These are phyloP conservation scores for Marronus borbonicus DNA, from an alignment of 2,888 invertebrate species.

Conservation along the genomic window DNA sequence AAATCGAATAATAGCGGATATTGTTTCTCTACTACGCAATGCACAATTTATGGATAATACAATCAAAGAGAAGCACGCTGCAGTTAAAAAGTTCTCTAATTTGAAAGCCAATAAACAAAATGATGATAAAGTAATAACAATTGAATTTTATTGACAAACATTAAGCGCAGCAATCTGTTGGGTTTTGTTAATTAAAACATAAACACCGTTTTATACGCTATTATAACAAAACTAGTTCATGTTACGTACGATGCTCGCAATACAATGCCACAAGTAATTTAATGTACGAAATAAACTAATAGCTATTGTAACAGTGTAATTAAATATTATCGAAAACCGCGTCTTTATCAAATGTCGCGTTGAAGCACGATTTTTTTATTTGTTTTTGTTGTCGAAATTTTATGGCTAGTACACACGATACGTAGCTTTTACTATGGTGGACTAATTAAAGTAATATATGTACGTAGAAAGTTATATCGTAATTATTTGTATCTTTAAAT, in stretches of 20 bases:
- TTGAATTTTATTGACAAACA: slow-evolving; percentile 52
- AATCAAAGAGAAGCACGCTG: slow-evolving; percentile 3
- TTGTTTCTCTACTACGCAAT: not conserved
- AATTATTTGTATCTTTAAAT: slow-evolving; percentile 1
- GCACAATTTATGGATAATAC: not conserved
- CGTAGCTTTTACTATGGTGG: not conserved
- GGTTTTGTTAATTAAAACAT: slow-evolving; percentile 51
- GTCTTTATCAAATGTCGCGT: slow-evolving; percentile 19
- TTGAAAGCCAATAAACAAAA: slow-evolving; percentile 47
- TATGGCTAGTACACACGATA: not conserved
- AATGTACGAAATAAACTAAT: slow-evolving; percentile 24
- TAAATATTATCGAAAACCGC: slow-evolving; percentile 43
- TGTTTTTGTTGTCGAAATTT: slow-evolving; percentile 8
- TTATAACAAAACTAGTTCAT: slow-evolving; percentile 48
- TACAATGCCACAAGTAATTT: slow-evolving; percentile 27
- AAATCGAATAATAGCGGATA: not conserved
- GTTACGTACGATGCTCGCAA: slow-evolving; percentile 3
- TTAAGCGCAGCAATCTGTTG: slow-evolving; percentile 47
- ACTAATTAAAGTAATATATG: no score
- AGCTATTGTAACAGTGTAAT: slow-evolving; percentile 24
- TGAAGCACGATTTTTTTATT: slow-evolving; percentile 28
- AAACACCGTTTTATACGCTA: slow-evolving; percentile 51
- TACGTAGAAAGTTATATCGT: not conserved
- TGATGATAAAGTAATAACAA: slow-evolving; percentile 52
- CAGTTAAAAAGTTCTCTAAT: slow-evolving; percentile 21